Base-by-base conservation (phyloP, 2,888 invertebrate species). In the Blomia tropicalis region DNA sequence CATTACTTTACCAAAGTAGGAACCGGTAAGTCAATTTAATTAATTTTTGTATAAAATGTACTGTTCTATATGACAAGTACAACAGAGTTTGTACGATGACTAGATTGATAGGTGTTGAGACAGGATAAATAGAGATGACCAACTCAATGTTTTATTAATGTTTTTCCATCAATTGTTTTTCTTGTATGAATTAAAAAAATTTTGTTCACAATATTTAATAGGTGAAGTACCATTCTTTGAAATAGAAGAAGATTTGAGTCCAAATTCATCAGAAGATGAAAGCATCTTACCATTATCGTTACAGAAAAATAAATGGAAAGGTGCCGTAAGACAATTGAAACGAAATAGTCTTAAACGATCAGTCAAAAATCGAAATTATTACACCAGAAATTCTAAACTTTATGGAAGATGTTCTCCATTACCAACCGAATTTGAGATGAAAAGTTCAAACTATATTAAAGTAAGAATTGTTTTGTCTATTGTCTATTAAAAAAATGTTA, bases 1-100 rank as follows among this genome's bases (percentile, higher is more conserved):
- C 93, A 93, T 75, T 92, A 68, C 62, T 69, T 68, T 43, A 69
- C 69, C 0, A 69, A 69, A 63, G 66, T 69, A 47, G 67, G 69
- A 14, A 66, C 64, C 27, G 68, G 67, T 14, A 67, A n/a, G n/a
- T n/a, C n/a, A n/a, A n/a, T n/a, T n/a, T n/a, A n/a, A n/a, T n/a
- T n/a, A n/a, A n/a, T n/a, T n/a, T n/a, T n/a, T n/a, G n/a, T n/a
- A n/a, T n/a, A n/a, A n/a, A 66, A n/a, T n/a, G n/a, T n/a, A n/a
- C n/a, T n/a, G n/a, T n/a, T n/a, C n/a, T n/a, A n/a, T n/a, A n/a
- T n/a, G n/a, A n/a, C n/a, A n/a, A n/a, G n/a, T n/a, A n/a, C n/a
- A n/a, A n/a, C n/a, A n/a, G n/a, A n/a, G n/a, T n/a, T n/a, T n/a
- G n/a, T n/a, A n/a, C n/a, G n/a, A n/a, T n/a, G n/a, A n/a, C n/a